Conservation (phyloP, 1,140 invertebrate genomes). For the Eufriesea mexicana region DNA sequence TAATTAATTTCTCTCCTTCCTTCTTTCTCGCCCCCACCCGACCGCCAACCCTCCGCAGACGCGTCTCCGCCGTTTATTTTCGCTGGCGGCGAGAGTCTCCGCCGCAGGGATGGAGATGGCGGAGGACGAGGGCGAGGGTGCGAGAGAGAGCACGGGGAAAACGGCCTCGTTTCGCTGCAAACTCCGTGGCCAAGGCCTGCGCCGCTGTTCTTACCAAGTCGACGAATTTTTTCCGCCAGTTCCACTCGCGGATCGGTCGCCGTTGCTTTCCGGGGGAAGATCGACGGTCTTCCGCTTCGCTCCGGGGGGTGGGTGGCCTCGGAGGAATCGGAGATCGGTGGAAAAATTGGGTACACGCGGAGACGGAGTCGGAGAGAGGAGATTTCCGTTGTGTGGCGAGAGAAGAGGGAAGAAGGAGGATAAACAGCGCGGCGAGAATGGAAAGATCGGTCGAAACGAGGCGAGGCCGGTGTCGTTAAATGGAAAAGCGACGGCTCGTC, state of each 20-base stretch:
- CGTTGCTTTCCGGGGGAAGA: too few species aligned
- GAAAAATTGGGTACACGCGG: not conserved
- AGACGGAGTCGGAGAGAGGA: not conserved
- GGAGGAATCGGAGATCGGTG: too few species aligned
- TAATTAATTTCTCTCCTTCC: conserved; percentile 75
- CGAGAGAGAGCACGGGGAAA: conserved; percentile 7
- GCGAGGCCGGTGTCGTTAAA: not conserved
- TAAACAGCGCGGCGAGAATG: not conserved
- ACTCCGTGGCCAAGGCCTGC: not conserved
- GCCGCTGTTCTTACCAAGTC: not conserved
- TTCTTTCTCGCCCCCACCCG: conserved; percentile 11
- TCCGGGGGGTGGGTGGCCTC: too few species aligned
- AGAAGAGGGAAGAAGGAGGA: not conserved
- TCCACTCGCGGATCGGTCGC: too few species aligned
- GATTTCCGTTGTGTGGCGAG: not conserved
- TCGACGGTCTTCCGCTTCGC: too few species aligned
- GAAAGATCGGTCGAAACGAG: not conserved
- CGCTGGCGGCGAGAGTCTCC: conserved; percentile 35
- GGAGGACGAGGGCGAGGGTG: not conserved
- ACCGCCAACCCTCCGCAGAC: not conserved
- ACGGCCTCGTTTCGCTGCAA: conserved; percentile 38
- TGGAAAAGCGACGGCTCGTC: conserved; percentile 28
- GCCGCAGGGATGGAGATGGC: conserved; percentile 7
- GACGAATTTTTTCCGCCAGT: not conserved
- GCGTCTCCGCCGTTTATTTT: conserved; percentile 70